These are phyloP conservation scores for Nerophis lumbriciformis DNA, from an alignment of 2,113 vertebrate genomes.

Conservation along the genomic window DNA sequence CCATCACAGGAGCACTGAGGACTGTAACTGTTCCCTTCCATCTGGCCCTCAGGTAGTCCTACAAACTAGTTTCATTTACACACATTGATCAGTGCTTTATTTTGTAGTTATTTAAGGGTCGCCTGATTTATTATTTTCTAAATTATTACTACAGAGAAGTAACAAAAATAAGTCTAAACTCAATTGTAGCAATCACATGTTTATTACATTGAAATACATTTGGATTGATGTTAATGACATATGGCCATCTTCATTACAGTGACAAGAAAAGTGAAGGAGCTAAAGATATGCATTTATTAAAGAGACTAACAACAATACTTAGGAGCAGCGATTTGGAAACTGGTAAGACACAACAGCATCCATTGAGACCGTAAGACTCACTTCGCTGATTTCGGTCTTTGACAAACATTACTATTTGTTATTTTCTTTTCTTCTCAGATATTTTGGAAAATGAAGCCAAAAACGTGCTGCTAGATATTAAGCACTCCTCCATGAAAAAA, in stretches of 20 bases:
- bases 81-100: background rate
- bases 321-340: constrained; percentile 72
- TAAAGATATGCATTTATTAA: constrained; percentile 93
- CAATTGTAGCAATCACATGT: background rate
- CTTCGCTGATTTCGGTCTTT: background rate
- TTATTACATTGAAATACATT: background rate
- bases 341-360: constrained; percentile 62
- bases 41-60: constrained; percentile 85
- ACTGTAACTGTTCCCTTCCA: constrained; percentile 91
- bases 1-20: constrained; percentile 80
- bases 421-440: constrained; percentile 61
- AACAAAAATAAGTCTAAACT: no score
- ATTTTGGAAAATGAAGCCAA: constrained; percentile 83
- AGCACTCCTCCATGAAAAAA: constrained; percentile 91
- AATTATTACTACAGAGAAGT: no score
- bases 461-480: constrained; percentile 87
- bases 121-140: no score
- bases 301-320: constrained; percentile 79
- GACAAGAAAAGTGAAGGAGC: constrained; percentile 97
- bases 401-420: background rate
- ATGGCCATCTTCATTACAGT: constrained; percentile 53
- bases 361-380: background rate
- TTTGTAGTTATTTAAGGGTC: no score
- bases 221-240: background rate
- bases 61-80: background rate